Conservation (phyloP, 2,888 invertebrate species). For the Marronus borbonicus region DNA sequence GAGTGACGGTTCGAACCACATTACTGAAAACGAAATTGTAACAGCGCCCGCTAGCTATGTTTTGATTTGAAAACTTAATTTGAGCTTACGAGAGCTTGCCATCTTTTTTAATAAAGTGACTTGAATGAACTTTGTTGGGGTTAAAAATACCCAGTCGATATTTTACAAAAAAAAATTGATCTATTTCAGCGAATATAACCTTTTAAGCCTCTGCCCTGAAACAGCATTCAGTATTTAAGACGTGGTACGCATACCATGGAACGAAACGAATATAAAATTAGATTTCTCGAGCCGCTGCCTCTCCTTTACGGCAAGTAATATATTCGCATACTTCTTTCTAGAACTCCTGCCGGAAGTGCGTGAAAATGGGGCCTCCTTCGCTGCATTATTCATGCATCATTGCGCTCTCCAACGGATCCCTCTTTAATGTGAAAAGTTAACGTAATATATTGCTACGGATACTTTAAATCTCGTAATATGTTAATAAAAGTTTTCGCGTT, state of each 20-base stretch:
- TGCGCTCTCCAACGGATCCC: constrained; percentile 15
- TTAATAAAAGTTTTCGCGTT: constrained; percentile 34
- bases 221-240: no score
- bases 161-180: no score
- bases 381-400: constrained; percentile 42
- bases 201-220: no score
- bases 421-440: constrained; percentile 40
- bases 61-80: no score
- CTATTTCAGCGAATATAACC: no score
- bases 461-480: constrained; percentile 28
- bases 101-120: no score
- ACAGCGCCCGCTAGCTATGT: no score
- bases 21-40: no score
- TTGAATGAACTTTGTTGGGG: no score
- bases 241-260: not conserved
- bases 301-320: constrained; percentile 9
- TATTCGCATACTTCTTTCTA: constrained; percentile 25
- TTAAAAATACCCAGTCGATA: no score
- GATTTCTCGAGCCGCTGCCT: not conserved
- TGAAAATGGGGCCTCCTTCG: constrained; percentile 34
- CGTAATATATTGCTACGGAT: constrained; percentile 32
- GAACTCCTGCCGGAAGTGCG: constrained; percentile 30
- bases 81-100: no score
- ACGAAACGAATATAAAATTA: constrained; percentile 29
- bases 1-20: no score